Evolutionary conservation across 2,113 vertebrate genomes (phyloP), one percentile per base, ranked within the genome.

Genomic region (Onychostruthus taczanowskii): DNA sequence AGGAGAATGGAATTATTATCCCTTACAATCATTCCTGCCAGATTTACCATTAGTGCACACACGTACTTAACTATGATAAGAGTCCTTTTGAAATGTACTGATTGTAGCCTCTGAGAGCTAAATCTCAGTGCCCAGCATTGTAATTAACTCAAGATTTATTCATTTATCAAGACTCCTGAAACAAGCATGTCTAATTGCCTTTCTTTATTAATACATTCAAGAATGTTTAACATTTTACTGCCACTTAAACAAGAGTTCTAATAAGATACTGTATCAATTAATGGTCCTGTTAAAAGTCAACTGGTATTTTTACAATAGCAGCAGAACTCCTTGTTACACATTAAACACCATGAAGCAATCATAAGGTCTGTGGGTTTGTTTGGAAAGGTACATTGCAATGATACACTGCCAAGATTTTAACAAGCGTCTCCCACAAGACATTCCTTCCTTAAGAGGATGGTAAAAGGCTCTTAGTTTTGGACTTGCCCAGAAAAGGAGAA

Each of bases 201-300:
- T 77, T 90, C 89, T 94, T 96, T 94, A 96, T 96, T 96, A 96
- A 97, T 94, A 80, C 53, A 72, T 87, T 93, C 67, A 93, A 93
- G 93, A 95, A 95, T 84, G 87, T 90, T 97, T 97, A 96, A 93
- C 89, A 90, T 96, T 96, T 97, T 96, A 96, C 52, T 95, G 89
- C 92, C 94, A 89, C 96, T 97, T 97, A 93, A 97, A 95, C 94
- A 91, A 89, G 94, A 85, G 69, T 83, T 94, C 87, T 96, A 96
- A 87, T 96, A 96, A 96, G 96, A 96, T 87, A 95, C 50, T 89
- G 63, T 95, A 97, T 96, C 95, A 97, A 94, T 95, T 97, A 96
- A 95, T 85, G 76, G 87, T 80, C 90, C 88, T 91, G 59, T 97
- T 97, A 96, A 96, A 95, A 95, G 95, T 96, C 96, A 96, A 90